These are phyloP conservation scores for Candidula unifasciata DNA, from an alignment of 2,888 invertebrate species.

Conservation along the genomic window DNA sequence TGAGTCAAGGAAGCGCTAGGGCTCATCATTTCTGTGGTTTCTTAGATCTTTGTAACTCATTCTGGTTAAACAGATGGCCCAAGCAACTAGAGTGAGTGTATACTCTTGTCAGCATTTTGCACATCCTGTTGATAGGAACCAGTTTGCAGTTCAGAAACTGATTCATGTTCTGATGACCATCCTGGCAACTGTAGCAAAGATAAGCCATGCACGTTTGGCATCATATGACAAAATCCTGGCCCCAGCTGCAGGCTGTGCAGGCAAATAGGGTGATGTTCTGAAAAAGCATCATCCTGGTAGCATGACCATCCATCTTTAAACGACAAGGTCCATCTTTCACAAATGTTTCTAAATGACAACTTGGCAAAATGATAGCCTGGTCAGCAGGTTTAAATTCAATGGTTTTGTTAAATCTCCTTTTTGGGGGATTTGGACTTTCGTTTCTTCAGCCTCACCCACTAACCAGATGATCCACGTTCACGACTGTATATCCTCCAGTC, in stretches of 20 bases:
- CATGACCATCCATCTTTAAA: conserved; percentile 29
- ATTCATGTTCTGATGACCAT: conserved; percentile 40
- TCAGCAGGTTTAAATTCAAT: not conserved
- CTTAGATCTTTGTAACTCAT: no score
- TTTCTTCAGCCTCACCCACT: no score
- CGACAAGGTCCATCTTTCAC: conserved; percentile 19
- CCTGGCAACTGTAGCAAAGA: conserved; percentile 34
- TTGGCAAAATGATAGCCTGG: conserved; percentile 13
- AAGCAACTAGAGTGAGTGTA: conserved; percentile 25
- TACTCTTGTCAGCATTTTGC: conserved; percentile 13
- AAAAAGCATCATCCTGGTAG: conserved; percentile 31
- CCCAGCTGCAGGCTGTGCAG: conserved; percentile 43
- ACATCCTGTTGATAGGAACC: conserved; percentile 36
- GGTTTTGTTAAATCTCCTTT: no score
- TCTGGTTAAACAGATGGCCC: no score
- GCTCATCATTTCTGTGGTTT: conserved; percentile 95
- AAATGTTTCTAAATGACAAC: conserved; percentile 13
- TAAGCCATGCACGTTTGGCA: conserved; percentile 39
- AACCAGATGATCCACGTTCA: no score
- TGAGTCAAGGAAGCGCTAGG: conserved; percentile 92
- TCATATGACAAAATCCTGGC: conserved; percentile 30
- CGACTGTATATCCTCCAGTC: no score
- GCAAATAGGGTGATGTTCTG: conserved; percentile 24
- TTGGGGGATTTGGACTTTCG: no score
- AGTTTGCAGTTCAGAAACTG: conserved; percentile 38